Conservation (phyloP, 2,888 invertebrate species). For the Drosophila yooni region DNA sequence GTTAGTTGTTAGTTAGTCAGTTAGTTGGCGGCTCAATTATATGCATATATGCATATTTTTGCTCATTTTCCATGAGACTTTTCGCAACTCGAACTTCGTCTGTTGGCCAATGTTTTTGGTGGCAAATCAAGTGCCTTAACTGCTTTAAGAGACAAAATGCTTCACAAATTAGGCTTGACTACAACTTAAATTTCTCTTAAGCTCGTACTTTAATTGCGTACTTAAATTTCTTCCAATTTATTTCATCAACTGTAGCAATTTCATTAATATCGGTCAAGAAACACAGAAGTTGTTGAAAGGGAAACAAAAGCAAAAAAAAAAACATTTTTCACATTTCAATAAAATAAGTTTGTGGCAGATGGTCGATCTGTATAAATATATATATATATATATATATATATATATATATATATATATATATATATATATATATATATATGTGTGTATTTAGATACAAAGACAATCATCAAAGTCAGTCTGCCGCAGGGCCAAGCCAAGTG, state of each 20-base stretch:
- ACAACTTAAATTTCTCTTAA: not conserved
- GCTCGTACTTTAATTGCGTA: not conserved
- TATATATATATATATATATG: not conserved
- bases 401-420: not conserved
- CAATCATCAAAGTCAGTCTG: constrained; percentile 27
- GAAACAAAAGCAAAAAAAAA: not conserved
- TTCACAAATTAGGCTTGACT: not conserved
- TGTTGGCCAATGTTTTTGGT: not conserved
- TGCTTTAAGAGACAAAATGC: not conserved
- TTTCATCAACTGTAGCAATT: not conserved
- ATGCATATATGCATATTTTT: constrained; percentile 13
- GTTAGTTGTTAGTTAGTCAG: constrained; percentile 32
- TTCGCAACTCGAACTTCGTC: not conserved
- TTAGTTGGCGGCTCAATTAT: constrained; percentile 18
- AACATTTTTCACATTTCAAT: constrained; percentile 3
- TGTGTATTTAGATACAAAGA: not conserved
- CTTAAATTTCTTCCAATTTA: not conserved
- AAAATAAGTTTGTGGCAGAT: not conserved
- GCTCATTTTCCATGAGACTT: not conserved
- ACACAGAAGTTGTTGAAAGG: not conserved
- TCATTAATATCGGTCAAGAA: not conserved
- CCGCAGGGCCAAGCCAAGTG: constrained; percentile 7
- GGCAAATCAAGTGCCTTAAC: not conserved
- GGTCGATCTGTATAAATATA: not conserved
- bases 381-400: not conserved